These are phyloP conservation scores for Harpalus rufipes DNA, from an alignment of 2,888 invertebrate species.

Conservation along the genomic window DNA sequence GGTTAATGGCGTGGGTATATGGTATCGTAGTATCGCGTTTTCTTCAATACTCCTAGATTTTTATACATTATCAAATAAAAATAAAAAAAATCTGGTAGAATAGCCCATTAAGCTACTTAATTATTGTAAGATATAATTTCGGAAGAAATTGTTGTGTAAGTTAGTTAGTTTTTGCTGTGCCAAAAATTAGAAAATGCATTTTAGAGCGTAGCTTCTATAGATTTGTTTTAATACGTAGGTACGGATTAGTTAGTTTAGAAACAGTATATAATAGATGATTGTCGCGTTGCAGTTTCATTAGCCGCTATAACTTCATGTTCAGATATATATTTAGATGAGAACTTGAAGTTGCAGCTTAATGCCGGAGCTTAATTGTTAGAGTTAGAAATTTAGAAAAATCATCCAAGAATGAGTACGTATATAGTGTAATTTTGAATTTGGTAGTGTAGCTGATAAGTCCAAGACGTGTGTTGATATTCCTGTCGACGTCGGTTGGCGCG, in stretches of 20 bases:
- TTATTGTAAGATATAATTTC: constrained; percentile 20
- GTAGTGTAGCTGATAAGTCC: constrained; percentile 35
- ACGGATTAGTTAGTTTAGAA: constrained; percentile 29
- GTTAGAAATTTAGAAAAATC: not conserved
- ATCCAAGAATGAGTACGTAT: constrained; percentile 16
- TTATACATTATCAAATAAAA: no score
- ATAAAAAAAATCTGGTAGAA: no score
- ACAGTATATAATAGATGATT: constrained; percentile 37
- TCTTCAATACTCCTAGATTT: no score
- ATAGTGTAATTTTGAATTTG: not conserved
- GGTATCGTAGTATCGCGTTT: no score
- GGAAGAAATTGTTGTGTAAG: constrained; percentile 40
- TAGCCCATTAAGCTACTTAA: no score
- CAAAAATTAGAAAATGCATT: constrained; percentile 54
- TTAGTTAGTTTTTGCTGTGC: constrained; percentile 48
- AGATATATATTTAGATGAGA: constrained; percentile 2
- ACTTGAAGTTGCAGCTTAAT: constrained; percentile 31
- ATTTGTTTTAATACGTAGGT: constrained; percentile 26
- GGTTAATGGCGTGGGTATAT: no score
- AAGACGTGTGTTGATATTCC: not conserved
- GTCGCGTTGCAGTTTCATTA: constrained; percentile 31
- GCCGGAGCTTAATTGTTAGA: constrained; percentile 42
- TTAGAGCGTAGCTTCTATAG: constrained; percentile 54
- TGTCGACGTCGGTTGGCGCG: constrained; percentile 35
- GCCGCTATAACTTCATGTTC: constrained; percentile 33